Evolutionary conservation across 1,140 invertebrate genomes (phyloP).

Genomic region (Drosophila parvula): DNA sequence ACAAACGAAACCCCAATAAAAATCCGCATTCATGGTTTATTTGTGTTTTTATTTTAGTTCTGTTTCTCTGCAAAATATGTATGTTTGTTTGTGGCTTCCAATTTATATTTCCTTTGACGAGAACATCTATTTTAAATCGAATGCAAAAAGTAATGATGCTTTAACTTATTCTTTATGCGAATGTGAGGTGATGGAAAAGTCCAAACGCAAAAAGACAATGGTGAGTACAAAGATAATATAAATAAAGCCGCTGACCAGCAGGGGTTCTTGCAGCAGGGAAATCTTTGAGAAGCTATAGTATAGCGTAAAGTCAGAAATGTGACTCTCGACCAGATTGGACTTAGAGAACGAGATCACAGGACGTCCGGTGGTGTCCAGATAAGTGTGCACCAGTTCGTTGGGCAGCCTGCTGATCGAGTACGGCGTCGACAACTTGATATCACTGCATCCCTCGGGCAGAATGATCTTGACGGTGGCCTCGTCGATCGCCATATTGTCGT

Average conservation of each 20-base stretch:
- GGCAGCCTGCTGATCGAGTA: conserved; percentile 91
- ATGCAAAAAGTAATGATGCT: background rate
- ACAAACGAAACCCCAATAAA: background rate
- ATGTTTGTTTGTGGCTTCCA: background rate
- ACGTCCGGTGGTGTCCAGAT: conserved; percentile 97
- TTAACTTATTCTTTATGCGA: conserved; percentile 84
- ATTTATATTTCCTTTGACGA: conserved; percentile 19
- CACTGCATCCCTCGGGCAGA: conserved; percentile 95
- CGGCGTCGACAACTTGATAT: conserved; percentile 93
- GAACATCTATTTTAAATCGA: conserved; percentile 20
- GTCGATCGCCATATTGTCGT: conserved; percentile 98
- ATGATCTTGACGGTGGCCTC: conserved; percentile 96
- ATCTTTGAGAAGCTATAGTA: conserved; percentile 95
- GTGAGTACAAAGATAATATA: conserved; percentile 96
- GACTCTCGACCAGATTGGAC: conserved; percentile 96
- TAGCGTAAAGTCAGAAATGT: conserved; percentile 96
- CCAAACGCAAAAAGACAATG: conserved; percentile 97
- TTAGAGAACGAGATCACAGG: conserved; percentile 94
- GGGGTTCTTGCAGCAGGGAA: conserved; percentile 95
- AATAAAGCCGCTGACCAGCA: conserved; percentile 94
- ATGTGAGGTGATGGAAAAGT: conserved; percentile 93
- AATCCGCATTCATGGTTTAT: background rate
- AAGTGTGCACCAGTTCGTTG: conserved; percentile 94
- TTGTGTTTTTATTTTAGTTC: conserved; percentile 18
- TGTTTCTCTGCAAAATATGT: conserved; percentile 25